Base-by-base conservation (phyloP, 1,140 invertebrate genomes). In the Drosophila busckii region DNA sequence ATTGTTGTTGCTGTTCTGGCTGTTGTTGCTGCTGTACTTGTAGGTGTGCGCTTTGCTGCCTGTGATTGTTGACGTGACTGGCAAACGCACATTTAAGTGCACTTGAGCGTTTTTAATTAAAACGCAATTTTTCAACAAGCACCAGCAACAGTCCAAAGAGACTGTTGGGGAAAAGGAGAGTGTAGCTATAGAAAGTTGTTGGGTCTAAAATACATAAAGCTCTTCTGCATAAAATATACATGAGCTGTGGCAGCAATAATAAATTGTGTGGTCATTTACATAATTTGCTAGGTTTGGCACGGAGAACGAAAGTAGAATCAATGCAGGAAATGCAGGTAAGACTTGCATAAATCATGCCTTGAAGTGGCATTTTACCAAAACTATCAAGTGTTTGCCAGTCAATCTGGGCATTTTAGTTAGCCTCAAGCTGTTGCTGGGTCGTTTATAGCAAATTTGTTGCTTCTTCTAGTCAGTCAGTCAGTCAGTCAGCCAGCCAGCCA, bases 101-200 rank as follows among this genome's bases (percentile, higher is more conserved):
- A 80, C 73, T 80, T 80, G 68, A 80, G 75, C 75, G 68, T 80
- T 80, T 80, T 80, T 80, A 80, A 80, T 80, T 80, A 80, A 80
- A 80, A 69, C 54, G 54, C 73, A 80, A 80, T 80, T 80, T 82
- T 78, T 65, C 69, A 80, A 73, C 53, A 32, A 45, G 75, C 68
- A 31, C 45, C 64, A 76, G 45, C 48, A 46, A 35, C 34, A 29
- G 42, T 25, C 1, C 19, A n/a, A 6, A 15, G n/a, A 3, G 20
- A 26, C n/a, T 22, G 3, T 15, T 1, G 16, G 10, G 53, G 31
- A 2, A 10, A 60, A 31, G n/a, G 25, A 38, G 13, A 40, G 42
- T 29, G 29, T 22, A 46, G 12, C 16, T 5, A 38, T 8, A 34
- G 28, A 35, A 46, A 45, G 17, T 3, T 16, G 23, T 8, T 41